Conservation (phyloP, 2,888 invertebrate species). For the Catocala fraxini region DNA sequence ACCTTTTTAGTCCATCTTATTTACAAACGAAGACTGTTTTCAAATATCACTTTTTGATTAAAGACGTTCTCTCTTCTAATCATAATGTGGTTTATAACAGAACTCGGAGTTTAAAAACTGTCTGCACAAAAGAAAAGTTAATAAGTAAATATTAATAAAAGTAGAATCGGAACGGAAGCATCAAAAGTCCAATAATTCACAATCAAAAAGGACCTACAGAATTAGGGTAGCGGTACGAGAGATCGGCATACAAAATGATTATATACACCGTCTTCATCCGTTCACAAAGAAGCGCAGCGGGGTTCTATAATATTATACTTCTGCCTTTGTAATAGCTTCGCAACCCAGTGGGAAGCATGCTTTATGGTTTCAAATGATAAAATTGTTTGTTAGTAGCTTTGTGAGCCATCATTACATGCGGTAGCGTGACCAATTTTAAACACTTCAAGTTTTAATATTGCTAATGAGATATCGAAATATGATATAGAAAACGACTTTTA, state of each 20-base stretch:
- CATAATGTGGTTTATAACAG: slow-evolving; percentile 5
- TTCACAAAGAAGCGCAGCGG: slow-evolving; percentile 85
- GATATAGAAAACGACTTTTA: no score
- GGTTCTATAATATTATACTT: slow-evolving; percentile 85
- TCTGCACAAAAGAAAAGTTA: slow-evolving; percentile 58
- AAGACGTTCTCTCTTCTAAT: neutral
- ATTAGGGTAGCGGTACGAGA: slow-evolving; percentile 83
- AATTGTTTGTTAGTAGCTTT: slow-evolving; percentile 85
- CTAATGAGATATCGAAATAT: slow-evolving; percentile 73
- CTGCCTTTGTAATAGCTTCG: slow-evolving; percentile 84
- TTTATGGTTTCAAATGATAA: slow-evolving; percentile 87
- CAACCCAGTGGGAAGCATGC: slow-evolving; percentile 83
- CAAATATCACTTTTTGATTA: neutral
- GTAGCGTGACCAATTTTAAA: slow-evolving; percentile 76
- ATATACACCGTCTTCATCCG: slow-evolving; percentile 83
- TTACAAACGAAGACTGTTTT: no score
- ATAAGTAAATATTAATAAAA: slow-evolving; percentile 77
- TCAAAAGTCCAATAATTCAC: slow-evolving; percentile 83
- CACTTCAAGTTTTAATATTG: slow-evolving; percentile 64
- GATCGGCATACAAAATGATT: slow-evolving; percentile 85
- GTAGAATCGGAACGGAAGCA: slow-evolving; percentile 80
- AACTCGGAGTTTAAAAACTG: slow-evolving; percentile 24
- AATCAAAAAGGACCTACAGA: slow-evolving; percentile 82
- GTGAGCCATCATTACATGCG: slow-evolving; percentile 75
- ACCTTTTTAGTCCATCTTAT: neutral